Evolutionary conservation across 1,140 invertebrate genomes (phyloP), one percentile per base, ranked within the genome.

Genomic region (Diorhabda sublineata): DNA sequence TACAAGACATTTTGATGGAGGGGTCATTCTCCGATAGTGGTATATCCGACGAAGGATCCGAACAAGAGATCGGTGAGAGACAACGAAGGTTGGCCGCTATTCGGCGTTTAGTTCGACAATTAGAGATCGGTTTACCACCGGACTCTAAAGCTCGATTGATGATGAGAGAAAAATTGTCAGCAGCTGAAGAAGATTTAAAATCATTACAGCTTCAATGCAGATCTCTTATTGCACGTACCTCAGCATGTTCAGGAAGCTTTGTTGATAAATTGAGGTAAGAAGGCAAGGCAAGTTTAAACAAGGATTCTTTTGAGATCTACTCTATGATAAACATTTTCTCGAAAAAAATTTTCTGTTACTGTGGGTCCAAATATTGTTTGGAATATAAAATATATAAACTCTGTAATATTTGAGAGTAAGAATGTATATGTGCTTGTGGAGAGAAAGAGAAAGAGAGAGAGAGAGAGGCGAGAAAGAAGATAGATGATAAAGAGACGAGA

Each of bases 101-200:
- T 2, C 83, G 89, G 58, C 83, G 87, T 58, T 78, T 92, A 58
- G 89, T 89, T 1, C 84, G 87, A 63, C 87, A 87, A 70, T 80
- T 93, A 73, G 89, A 91, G 76, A 82, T 84, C 6, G 86, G 88
- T 2, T 79, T 92, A 64, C 84, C 87, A 26, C 89, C 91, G 0
- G 86, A 87, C 41, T 88, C 87, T 70, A 84, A 86, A 45, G 87
- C 87, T 0, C 84, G 90, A 74, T 82, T 82, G 65, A 82, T 85
- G 6, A 87, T 89, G 77, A 82, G 82, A 43, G 81, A 89, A 84
- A 88, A 89, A 69, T 89, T 92, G 82, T 89, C 89, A 71, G 86
- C 89, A 71, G 90, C 91, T n/a, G 91, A 93, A 78, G 87, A 86
- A 62, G 91, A 95, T 81, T 84, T 96, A 42, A 87, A 89, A 70